Percentiles rank a stretch among this genome's conserved stretches.
These are phyloP conservation scores for Drosophila pegasa DNA, from an alignment of 2,888 invertebrate genomes.

Conservation along the genomic window DNA sequence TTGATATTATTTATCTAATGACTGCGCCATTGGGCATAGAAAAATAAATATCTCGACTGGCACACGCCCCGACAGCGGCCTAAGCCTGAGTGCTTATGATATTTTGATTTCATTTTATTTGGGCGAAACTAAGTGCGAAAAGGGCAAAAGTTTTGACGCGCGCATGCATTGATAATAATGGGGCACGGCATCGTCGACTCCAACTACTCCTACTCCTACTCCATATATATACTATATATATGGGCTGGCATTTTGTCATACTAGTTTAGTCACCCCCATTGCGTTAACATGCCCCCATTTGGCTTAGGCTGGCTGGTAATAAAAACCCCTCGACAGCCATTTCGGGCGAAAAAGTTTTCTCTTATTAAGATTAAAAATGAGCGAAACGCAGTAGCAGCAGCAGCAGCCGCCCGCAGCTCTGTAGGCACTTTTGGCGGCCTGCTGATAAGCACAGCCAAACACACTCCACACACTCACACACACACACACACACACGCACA, in stretches of 20 bases:
- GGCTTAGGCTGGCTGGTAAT: slow-evolving; percentile 30
- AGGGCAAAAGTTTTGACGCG: slow-evolving; percentile 56
- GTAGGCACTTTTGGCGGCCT: slow-evolving; percentile 55
- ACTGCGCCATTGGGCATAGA: slow-evolving; percentile 34
- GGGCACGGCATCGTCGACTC: background rate
- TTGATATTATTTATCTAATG: slow-evolving; percentile 76
- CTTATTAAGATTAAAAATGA: slow-evolving; percentile 79
- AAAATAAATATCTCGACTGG: slow-evolving; percentile 40
- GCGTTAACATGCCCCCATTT: background rate
- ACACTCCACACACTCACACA: slow-evolving; percentile 18
- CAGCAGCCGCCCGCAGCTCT: slow-evolving; percentile 27
- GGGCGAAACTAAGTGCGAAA: slow-evolving; percentile 44
- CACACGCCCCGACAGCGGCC: slow-evolving; percentile 41
- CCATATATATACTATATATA: background rate
- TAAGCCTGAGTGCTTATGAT: slow-evolving; percentile 74
- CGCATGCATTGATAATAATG: slow-evolving; percentile 56
- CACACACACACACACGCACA: slow-evolving; percentile 19
- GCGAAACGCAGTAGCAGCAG: slow-evolving; percentile 51
- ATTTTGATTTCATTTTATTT: slow-evolving; percentile 75
- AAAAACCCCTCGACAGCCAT: slow-evolving; percentile 55
- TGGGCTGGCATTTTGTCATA: slow-evolving; percentile 39
- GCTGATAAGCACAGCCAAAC: slow-evolving; percentile 69
- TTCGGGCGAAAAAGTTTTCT: slow-evolving; percentile 60
- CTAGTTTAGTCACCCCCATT: slow-evolving; percentile 27
- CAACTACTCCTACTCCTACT: background rate